Evolutionary conservation across 2,113 vertebrate genomes (phyloP), one percentile per base, ranked within the genome.

Genomic region (Aptenodytes forsteri): DNA sequence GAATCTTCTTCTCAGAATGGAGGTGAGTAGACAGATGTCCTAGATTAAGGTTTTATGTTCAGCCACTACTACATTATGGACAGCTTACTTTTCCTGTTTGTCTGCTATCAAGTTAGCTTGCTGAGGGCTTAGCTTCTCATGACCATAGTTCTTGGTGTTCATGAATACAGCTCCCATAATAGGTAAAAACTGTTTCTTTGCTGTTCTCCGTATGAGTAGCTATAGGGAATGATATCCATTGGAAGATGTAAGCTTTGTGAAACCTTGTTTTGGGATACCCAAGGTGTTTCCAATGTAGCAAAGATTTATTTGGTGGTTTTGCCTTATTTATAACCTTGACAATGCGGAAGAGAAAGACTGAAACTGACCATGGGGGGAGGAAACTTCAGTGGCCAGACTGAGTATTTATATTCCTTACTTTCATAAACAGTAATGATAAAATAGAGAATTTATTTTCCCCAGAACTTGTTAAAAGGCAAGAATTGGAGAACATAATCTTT

Each of bases 1-100:
- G 99, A 99, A 84, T 98, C 98, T 11, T 96, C 98, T 65, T 99
- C 98, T 64, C 98, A 98, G 7, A 97, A 98, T 72, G 98, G 96
- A 94, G 98, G 99, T 99, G 97, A 97, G 98, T 87, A 54, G 61
- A 70, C 18, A 49, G 54, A 62, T 46, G 20, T 56, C 58, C 47
- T 14, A 13, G 52, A 62, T 90, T 17, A 54, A 83, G 25, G 23
- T 38, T 27, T n/a, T 66, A 30, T 22, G 19, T 70, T 73, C 77
- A 77, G 47, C 13, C 66, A 16, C 50, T 80, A 6, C 16, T 40
- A 5, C 56, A 27, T 34, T 42, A 23, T 13, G 25, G 61, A 36
- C 34, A 77, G 27, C 13, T 62, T 72, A 2, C 7, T 30, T 76
- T 20, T 83, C 50, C 55, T 65, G 26, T 69, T 71, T 66, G 62